Percentiles rank a stretch among this genome's conserved stretches.
Conservation (phyloP, 2,888 invertebrate genomes). For the Actias luna region DNA sequence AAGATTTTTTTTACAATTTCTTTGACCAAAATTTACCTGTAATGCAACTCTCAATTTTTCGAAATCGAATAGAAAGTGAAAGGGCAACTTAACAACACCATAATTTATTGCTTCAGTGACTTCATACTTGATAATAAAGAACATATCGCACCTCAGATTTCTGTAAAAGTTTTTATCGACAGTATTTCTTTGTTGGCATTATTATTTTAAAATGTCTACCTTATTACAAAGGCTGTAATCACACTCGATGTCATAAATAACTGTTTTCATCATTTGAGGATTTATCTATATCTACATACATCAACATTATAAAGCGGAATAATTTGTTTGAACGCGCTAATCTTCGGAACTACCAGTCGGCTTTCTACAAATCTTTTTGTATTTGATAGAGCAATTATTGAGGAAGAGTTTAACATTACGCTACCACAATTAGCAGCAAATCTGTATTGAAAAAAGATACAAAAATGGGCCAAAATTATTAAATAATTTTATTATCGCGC, state of each 20-base stretch:
- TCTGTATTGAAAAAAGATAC: not conserved
- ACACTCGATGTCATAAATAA: not conserved
- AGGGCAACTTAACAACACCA: not conserved
- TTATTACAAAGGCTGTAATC: not conserved
- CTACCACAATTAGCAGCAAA: no score
- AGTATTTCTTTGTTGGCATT: no score
- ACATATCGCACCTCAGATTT: not conserved
- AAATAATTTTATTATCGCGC: no score
- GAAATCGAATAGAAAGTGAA: not conserved
- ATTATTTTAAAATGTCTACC: not conserved
- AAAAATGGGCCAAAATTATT: no score
- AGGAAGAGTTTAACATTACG: no score
- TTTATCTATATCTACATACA: no score
- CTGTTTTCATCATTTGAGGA: not conserved
- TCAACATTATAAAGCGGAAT: no score
- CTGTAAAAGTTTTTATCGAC: not conserved
- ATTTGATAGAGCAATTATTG: no score
- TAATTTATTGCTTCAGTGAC: not conserved
- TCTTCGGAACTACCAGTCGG: no score
- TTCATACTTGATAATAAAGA: not conserved
- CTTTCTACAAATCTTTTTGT: no score
- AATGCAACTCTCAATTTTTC: not conserved
- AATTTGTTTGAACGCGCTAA: no score
- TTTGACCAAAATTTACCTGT: not conserved
- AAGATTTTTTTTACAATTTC: not conserved